Evolutionary conservation across 2,113 vertebrate species (phyloP).

Genomic region (Galemys pyrenaicus): DNA sequence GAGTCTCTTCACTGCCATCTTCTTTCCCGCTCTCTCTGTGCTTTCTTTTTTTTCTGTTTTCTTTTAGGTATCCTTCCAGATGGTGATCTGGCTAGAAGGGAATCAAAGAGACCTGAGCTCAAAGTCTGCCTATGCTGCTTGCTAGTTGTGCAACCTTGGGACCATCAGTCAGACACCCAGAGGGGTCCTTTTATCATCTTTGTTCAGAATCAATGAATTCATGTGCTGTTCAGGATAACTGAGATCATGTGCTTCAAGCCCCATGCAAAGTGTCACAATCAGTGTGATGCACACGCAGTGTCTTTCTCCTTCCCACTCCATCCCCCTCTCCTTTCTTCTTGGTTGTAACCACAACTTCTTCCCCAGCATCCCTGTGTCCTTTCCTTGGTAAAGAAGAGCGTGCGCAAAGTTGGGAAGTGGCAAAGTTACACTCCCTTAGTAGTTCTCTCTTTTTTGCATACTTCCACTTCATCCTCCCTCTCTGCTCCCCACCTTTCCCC

Average conservation of each 20-base stretch:
- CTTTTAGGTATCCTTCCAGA: background rate
- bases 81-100: background rate
- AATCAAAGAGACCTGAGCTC: background rate
- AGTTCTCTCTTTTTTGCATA: background rate
- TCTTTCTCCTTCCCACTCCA: background rate
- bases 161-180: background rate
- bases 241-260: background rate
- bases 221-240: background rate
- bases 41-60: background rate
- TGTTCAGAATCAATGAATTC: no score
- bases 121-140: background rate
- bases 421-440: background rate
- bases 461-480: background rate
- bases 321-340: background rate
- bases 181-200: background rate
- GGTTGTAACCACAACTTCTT: background rate
- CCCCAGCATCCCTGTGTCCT: background rate
- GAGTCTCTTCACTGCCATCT: no score
- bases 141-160: background rate
- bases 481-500: no score
- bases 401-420: background rate
- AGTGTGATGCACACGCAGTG: fast-evolving
- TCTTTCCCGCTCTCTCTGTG: no score
- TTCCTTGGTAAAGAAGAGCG: background rate
- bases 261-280: background rate